A percentile compares a stretch with the other conserved stretches of the same genome.
These are phyloP conservation scores for Zeus faber DNA, from an alignment of 2,113 vertebrate genomes.

Conservation along the genomic window DNA sequence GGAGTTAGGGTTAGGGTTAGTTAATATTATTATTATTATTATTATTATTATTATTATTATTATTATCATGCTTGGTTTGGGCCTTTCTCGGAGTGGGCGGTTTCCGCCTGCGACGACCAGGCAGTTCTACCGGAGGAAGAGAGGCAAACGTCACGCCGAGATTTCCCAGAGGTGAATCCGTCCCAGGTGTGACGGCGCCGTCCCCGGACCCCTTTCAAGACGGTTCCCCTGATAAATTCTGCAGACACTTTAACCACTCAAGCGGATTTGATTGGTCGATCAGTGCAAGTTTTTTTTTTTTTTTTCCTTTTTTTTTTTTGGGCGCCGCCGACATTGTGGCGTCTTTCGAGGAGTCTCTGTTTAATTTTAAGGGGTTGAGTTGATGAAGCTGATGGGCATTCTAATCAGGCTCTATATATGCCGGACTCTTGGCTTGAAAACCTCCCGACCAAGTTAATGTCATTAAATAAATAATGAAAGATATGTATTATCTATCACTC, in stretches of 20 bases:
- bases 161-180: background rate
- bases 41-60: too few species aligned
- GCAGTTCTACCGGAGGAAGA: too few species aligned
- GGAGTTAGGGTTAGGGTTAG: too few species aligned
- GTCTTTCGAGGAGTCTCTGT: background rate
- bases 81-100: too few species aligned
- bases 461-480: conserved; percentile 95
- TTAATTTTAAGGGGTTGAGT: conserved; percentile 7
- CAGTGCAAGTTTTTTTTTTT: background rate
- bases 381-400: conserved; percentile 45
- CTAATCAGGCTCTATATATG: conserved; percentile 55
- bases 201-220: conserved; percentile 21
- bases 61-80: too few species aligned
- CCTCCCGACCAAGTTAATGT: conserved; percentile 80
- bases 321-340: conserved; percentile 11
- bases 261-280: conserved; percentile 2
- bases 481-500: conserved; percentile 94
- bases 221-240: conserved; percentile 16
- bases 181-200: background rate
- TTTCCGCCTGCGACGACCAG: too few species aligned
- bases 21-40: too few species aligned
- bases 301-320: too few species aligned
- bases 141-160: too few species aligned
- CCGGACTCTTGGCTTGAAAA: conserved; percentile 48
- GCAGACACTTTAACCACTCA: conserved; percentile 2